Conservation (phyloP, 2,888 invertebrate genomes). For the Andrena fulva region DNA sequence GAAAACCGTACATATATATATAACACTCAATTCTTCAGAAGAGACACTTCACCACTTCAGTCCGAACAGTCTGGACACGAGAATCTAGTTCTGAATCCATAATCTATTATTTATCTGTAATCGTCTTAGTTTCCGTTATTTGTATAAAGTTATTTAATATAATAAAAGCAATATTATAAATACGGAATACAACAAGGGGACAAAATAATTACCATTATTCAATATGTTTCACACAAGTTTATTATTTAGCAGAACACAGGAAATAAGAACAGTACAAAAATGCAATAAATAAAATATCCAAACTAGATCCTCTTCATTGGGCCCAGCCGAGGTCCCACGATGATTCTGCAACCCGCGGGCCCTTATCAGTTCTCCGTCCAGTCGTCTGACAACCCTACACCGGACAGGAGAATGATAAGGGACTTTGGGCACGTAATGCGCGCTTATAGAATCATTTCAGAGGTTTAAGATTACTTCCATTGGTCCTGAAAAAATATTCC, state of each 20-base stretch:
- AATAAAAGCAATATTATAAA: no score
- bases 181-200: no score
- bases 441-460: not conserved
- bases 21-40: no score
- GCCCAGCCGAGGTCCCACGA: constrained; percentile 73
- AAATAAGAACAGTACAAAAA: not conserved
- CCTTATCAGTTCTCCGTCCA: constrained; percentile 99
- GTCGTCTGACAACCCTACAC: constrained; percentile 90
- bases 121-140: no score
- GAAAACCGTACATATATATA: no score
- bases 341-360: constrained; percentile 90
- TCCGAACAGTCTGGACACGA: no score
- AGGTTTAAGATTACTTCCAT: not conserved
- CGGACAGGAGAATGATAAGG: constrained; percentile 99
- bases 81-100: no score
- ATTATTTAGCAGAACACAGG: not conserved
- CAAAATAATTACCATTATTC: not conserved
- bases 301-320: not conserved
- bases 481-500: not conserved
- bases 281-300: not conserved
- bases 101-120: no score
- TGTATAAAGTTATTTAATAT: no score
- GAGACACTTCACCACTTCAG: no score
- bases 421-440: constrained; percentile 84
- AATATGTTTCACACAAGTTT: not conserved